Evolutionary conservation across 2,113 vertebrate species (phyloP).

Genomic region (Origma solitaria): DNA sequence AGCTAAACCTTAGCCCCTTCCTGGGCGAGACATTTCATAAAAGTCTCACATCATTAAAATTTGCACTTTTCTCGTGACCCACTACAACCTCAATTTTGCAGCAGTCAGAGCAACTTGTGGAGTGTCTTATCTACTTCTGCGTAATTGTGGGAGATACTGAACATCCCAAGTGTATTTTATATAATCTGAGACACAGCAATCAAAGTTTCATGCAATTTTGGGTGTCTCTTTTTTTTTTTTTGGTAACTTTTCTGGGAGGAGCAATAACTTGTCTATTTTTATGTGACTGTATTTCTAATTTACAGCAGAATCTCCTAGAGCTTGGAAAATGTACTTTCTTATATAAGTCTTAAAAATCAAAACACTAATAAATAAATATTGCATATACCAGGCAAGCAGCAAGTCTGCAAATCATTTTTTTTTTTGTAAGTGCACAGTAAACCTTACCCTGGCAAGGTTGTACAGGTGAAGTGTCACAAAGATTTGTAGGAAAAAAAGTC

Average conservation of each 20-base stretch:
- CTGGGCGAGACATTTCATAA: not conserved
- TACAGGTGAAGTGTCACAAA: not conserved
- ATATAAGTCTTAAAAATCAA: slow-evolving; percentile 34
- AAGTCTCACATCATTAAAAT: not conserved
- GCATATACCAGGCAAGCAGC: not conserved
- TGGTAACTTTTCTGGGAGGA: not conserved
- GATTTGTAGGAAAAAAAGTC: not conserved
- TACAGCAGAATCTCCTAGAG: not conserved
- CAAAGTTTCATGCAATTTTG: not conserved
- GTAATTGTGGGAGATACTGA: not conserved
- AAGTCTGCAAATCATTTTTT: slow-evolving; percentile 1
- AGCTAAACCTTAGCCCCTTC: not conserved
- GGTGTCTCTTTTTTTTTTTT: not conserved
- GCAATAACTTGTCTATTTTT: not conserved
- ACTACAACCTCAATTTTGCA: not conserved
- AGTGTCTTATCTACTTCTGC: not conserved
- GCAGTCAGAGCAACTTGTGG: not conserved
- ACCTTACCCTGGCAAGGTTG: not conserved
- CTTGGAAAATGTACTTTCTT: not conserved
- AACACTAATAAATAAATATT: slow-evolving; percentile 46
- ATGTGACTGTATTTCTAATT: not conserved
- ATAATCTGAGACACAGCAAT: not conserved
- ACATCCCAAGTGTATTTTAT: not conserved
- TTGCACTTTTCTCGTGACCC: not conserved
- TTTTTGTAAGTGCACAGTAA: slow-evolving; percentile 2